Evolutionary conservation across 2,797 vertebrate species (phyloP).

Genomic region (Serranus cabrilla): DNA sequence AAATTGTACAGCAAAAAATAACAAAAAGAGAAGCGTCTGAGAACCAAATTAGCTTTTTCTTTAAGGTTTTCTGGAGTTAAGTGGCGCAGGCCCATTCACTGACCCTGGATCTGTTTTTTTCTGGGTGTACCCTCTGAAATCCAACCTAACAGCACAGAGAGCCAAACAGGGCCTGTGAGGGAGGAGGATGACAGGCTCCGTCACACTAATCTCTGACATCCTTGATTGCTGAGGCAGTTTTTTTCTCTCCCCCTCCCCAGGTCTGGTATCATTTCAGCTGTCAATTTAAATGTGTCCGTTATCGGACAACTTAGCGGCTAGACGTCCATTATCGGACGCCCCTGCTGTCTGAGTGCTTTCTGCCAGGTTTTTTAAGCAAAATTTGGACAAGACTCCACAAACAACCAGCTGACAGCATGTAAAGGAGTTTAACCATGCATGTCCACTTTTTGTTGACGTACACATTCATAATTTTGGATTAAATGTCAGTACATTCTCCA

Average conservation of each 20-base stretch:
- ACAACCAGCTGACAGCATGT: conserved; percentile 25
- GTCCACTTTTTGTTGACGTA: not conserved
- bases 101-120: conserved; percentile 20
- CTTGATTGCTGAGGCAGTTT: conserved; percentile 52
- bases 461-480: not conserved
- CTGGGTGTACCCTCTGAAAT: conserved; percentile 76
- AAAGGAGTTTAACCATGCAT: not conserved
- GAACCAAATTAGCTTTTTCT: not conserved
- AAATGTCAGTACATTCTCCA: not conserved
- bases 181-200: conserved; percentile 62
- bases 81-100: not conserved
- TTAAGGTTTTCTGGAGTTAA: not conserved
- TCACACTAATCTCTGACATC: conserved; percentile 67
- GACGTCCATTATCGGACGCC: conserved; percentile 61
- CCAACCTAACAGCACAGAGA: conserved; percentile 86
- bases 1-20: not conserved
- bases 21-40: not conserved
- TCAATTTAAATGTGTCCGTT: conserved; percentile 64
- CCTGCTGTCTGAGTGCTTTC: conserved; percentile 32
- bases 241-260: conserved; percentile 14
- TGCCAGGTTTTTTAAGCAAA: not conserved
- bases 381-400: conserved; percentile 15
- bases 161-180: conserved; percentile 81
- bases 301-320: conserved; percentile 57
- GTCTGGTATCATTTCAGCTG: conserved; percentile 68